Conservation (phyloP, 1,140 invertebrate species). For the Apocrypta bakeri region DNA sequence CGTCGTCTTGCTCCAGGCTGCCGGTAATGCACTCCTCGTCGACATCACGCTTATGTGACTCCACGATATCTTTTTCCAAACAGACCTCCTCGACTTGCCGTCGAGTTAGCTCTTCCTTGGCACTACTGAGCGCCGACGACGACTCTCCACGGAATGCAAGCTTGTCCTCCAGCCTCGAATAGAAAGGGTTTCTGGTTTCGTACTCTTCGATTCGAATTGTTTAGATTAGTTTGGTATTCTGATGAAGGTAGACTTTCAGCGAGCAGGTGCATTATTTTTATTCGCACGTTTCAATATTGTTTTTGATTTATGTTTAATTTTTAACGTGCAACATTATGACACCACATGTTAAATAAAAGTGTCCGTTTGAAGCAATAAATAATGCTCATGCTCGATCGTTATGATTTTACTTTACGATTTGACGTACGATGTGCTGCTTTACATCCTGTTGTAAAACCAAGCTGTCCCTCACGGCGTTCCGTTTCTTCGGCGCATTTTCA, state of each 20-base stretch:
- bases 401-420: constrained; percentile 4
- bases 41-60: background rate
- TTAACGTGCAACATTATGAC: background rate
- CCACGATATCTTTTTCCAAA: constrained; percentile 35
- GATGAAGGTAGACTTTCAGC: no score
- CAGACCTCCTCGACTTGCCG: constrained; percentile 49
- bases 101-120: constrained; percentile 48
- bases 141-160: constrained; percentile 52
- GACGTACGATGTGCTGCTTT: constrained; percentile 6
- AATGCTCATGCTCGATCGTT: background rate
- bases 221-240: background rate
- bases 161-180: constrained; percentile 8
- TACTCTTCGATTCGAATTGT: background rate
- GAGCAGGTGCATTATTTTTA: background rate
- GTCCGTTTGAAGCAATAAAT: background rate
- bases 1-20: constrained; percentile 39
- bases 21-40: background rate
- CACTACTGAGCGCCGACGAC: constrained; percentile 50
- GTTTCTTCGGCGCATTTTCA: background rate
- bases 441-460: constrained; percentile 15
- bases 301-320: background rate
- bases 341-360: background rate
- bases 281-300: background rate
- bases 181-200: background rate
- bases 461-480: background rate